Evolutionary conservation across 2,797 vertebrate species (phyloP).

Genomic region (Tokudaia tokunoshimensis): DNA sequence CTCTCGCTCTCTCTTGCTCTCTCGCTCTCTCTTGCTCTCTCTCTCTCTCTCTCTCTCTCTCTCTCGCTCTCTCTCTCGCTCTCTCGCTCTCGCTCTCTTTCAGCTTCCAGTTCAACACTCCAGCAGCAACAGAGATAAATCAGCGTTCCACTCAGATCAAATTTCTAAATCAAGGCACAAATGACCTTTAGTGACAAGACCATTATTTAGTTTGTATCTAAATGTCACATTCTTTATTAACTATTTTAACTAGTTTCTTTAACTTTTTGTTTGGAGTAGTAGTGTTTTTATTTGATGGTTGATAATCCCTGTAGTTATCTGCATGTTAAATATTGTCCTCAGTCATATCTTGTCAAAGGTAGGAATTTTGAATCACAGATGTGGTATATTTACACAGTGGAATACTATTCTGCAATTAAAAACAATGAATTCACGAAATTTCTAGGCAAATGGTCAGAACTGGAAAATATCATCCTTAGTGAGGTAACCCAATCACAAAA

Average conservation of each 20-base stretch:
- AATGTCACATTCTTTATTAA: conserved; percentile 46
- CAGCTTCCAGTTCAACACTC: not conserved
- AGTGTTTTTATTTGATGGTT: conserved; percentile 42
- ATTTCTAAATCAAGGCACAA: not conserved
- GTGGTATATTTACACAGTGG: too few species aligned
- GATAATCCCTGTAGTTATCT: conserved; percentile 34
- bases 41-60: not conserved
- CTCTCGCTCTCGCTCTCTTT: too few species aligned
- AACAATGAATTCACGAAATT: too few species aligned
- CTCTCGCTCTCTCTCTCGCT: not conserved
- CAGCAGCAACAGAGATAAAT: not conserved
- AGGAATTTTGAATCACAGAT: not conserved
- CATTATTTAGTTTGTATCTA: conserved; percentile 48
- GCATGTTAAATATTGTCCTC: not conserved
- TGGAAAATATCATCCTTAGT: too few species aligned
- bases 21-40: too few species aligned
- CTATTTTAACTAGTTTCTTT: conserved; percentile 26
- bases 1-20: not conserved
- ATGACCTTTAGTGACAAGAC: conserved; percentile 25
- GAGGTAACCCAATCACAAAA: too few species aligned
- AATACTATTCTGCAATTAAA: too few species aligned
- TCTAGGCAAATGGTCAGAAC: too few species aligned
- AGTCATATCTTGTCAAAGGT: not conserved
- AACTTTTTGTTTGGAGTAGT: conserved; percentile 45
- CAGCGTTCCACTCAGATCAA: not conserved